Conservation (phyloP, 2,113 vertebrate genomes). For the Pygoscelis adeliae region DNA sequence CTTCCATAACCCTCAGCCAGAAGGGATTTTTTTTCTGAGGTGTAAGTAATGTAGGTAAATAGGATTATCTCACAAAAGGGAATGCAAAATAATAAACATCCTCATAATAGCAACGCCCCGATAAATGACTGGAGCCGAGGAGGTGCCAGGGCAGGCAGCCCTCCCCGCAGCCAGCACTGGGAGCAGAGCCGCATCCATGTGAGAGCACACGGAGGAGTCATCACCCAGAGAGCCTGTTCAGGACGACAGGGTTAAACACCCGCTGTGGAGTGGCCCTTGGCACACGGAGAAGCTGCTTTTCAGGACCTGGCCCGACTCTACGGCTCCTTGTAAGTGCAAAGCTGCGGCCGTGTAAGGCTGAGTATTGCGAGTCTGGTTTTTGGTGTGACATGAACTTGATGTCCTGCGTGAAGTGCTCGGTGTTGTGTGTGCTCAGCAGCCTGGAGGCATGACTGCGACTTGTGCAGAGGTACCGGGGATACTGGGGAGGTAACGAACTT, state of each 20-base stretch:
- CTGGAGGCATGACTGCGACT: neutral
- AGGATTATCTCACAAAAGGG: neutral
- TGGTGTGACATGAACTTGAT: accelerated
- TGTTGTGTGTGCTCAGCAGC: neutral
- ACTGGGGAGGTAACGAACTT: accelerated
- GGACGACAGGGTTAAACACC: accelerated
- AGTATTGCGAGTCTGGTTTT: accelerated
- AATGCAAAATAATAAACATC: neutral
- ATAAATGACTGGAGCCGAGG: neutral
- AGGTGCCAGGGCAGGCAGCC: neutral
- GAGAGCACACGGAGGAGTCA: neutral
- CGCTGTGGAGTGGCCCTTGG: accelerated
- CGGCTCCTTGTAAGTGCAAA: neutral
- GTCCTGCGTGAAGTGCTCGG: accelerated
- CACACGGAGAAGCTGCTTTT: accelerated
- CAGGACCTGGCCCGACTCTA: neutral
- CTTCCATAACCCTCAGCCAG: neutral
- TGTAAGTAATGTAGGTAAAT: neutral
- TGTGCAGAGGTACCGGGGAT: no score
- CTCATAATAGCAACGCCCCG: neutral
- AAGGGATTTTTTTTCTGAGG: neutral
- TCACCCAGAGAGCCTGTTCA: accelerated
- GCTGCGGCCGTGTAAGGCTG: accelerated
- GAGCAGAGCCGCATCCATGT: accelerated
- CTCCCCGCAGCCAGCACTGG: neutral